A percentile compares a stretch with the other conserved stretches of the same genome.
phyloP scores from a whole-genome alignment of 2,113 vertebrate species.

The Mellivora capensis region DNA sequence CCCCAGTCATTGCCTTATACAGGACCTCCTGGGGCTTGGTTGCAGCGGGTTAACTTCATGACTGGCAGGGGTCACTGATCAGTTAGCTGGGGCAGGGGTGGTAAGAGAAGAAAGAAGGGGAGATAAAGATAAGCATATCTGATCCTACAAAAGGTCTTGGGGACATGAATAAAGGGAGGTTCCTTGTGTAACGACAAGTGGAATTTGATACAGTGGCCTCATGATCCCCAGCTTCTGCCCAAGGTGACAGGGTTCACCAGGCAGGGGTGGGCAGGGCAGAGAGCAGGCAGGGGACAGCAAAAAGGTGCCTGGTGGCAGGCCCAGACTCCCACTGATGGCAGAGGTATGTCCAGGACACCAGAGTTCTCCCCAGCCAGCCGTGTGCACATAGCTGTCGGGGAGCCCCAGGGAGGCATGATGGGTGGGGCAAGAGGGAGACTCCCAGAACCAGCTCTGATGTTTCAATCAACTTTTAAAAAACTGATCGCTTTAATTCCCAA shows the following conservation, averaged over 20 bases:
- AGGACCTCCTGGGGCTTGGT: background rate
- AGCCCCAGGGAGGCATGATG: rapidly evolving
- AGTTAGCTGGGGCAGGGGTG: background rate
- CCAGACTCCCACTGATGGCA: background rate
- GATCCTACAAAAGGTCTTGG: background rate
- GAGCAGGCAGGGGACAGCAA: background rate
- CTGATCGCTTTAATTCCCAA: background rate
- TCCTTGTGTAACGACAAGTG: background rate
- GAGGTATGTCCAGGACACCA: background rate
- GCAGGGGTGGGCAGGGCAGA: background rate
- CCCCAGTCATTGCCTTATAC: background rate
- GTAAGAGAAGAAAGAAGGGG: background rate
- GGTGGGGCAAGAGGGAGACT: background rate
- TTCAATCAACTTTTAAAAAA: background rate
- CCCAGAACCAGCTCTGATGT: background rate
- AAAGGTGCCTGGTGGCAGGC: background rate
- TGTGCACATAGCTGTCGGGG: background rate
- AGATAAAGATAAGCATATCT: background rate
- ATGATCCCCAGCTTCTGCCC: background rate
- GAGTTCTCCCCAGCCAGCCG: background rate
- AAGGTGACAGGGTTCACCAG: background rate
- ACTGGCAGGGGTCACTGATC: background rate
- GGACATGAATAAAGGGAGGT: background rate
- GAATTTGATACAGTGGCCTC: background rate
- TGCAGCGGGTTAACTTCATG: background rate